These are phyloP conservation scores for Eidolon dupreanum DNA, from an alignment of 2,797 vertebrate genomes.

Conservation along the genomic window DNA sequence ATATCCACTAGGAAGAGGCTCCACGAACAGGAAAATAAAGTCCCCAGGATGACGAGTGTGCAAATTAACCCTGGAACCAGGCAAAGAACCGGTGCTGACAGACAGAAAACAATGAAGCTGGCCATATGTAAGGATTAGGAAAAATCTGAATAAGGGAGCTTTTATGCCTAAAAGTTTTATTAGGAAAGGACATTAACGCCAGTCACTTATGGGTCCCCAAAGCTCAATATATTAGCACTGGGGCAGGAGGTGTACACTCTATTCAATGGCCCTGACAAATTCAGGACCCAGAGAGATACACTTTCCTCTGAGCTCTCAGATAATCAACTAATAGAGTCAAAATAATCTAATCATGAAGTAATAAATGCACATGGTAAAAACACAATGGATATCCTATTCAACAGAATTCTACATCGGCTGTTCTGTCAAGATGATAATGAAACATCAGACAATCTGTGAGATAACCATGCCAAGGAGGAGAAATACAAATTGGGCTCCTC, in stretches of 20 bases:
- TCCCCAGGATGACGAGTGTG: constrained; percentile 34
- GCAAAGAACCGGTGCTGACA: not conserved
- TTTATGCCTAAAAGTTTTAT: not conserved
- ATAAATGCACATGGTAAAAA: constrained; percentile 64
- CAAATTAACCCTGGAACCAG: constrained; percentile 55
- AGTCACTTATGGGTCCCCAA: not conserved
- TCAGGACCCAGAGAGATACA: not conserved
- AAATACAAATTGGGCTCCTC: constrained; percentile 45
- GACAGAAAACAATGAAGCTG: not conserved
- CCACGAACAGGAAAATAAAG: constrained; percentile 55
- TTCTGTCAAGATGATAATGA: constrained; percentile 72
- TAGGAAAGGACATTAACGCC: not conserved
- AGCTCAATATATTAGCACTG: not conserved
- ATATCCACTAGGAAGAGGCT: constrained; percentile 36
- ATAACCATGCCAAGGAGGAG: constrained; percentile 41
- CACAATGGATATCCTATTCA: constrained; percentile 53
- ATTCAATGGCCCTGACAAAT: not conserved
- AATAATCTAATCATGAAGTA: constrained; percentile 74
- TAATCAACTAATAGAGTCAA: constrained; percentile 68
- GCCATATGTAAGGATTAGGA: not conserved
- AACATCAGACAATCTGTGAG: constrained; percentile 66
- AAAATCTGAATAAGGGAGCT: not conserved
- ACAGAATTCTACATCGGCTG: constrained; percentile 59
- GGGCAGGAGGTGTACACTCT: not conserved
- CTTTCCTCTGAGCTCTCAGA: constrained; percentile 15